Percentiles rank a stretch among this genome's conserved stretches.
These are phyloP conservation scores for Mimachlamys varia DNA, from an alignment of 2,888 invertebrate genomes.

Conservation along the genomic window DNA sequence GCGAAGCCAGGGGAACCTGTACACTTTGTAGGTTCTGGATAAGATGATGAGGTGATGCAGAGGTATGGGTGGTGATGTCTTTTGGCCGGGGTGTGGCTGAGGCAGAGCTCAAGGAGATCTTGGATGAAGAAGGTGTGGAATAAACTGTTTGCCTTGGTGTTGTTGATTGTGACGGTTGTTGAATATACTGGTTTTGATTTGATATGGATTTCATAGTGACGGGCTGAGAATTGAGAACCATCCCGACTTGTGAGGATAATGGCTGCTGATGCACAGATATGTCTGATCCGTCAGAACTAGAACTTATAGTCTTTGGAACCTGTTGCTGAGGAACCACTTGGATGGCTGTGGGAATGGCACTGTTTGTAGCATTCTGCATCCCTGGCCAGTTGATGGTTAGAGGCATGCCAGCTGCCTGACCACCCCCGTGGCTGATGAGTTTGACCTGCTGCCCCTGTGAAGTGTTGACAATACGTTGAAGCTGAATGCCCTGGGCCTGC, in stretches of 20 bases:
- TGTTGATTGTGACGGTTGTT: background rate
- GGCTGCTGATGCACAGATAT: background rate
- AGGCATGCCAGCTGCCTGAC: conserved; percentile 55
- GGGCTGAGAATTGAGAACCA: conserved; percentile 8
- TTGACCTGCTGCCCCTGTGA: conserved; percentile 60
- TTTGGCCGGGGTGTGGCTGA: background rate
- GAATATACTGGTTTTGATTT: conserved; percentile 12
- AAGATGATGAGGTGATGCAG: conserved; percentile 40
- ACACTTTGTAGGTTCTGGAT: conserved; percentile 43
- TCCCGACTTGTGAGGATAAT: background rate
- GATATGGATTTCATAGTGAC: background rate
- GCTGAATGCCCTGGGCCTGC: conserved; percentile 48
- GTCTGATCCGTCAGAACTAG: background rate
- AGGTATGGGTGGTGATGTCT: background rate
- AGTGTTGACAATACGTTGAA: conserved; percentile 52
- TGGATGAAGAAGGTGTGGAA: background rate
- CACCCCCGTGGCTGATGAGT: conserved; percentile 56
- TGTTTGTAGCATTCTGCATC: background rate
- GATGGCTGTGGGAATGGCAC: background rate
- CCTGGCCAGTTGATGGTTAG: conserved; percentile 64
- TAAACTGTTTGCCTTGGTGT: background rate
- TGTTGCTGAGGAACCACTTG: conserved; percentile 7
- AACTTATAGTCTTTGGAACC: background rate
- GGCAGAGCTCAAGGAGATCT: background rate
- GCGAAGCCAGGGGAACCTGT: conserved; percentile 41